Percentiles rank a stretch among this genome's conserved stretches.
phyloP scores from a whole-genome alignment of 2,888 invertebrate species.

The Sesia bembeciformis region DNA sequence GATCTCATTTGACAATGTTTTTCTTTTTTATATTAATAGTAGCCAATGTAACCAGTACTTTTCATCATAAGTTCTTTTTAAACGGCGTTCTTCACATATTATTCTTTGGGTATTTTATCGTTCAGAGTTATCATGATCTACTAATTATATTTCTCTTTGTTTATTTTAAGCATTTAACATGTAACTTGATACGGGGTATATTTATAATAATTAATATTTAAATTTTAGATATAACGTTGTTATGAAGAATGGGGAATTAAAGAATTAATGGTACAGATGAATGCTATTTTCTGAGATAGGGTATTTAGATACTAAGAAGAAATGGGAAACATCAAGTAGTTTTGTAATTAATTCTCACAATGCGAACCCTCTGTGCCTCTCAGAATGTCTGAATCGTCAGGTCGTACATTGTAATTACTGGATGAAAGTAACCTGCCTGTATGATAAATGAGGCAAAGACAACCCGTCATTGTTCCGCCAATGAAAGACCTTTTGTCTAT shows the following conservation, averaged over 20 bases:
- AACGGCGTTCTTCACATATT: not conserved
- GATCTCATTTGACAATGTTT: not conserved
- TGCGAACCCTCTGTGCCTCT: conserved; percentile 26
- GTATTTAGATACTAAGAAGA: not conserved
- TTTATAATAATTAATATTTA: conserved; percentile 6
- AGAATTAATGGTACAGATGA: conserved; percentile 12
- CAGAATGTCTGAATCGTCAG: conserved; percentile 35
- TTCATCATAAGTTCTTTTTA: too few species aligned
- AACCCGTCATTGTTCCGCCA: conserved; percentile 54
- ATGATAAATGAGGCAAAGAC: conserved; percentile 71
- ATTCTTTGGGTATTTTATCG: conserved; percentile 13
- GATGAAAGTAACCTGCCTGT: conserved; percentile 69
- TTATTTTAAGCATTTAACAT: conserved; percentile 15
- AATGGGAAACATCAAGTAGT: conserved; percentile 28
- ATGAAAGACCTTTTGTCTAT: conserved; percentile 71
- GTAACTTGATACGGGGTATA: conserved; percentile 16
- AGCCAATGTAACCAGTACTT: too few species aligned
- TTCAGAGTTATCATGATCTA: conserved; percentile 31
- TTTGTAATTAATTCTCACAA: conserved; percentile 52
- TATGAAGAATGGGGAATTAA: conserved; percentile 14
- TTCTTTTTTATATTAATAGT: not conserved
- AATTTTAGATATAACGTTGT: not conserved
- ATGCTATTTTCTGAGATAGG: conserved; percentile 11
- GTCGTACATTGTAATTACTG: conserved; percentile 64
- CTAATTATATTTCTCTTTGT: conserved; percentile 36